A percentile compares a stretch with the other conserved stretches of the same genome.
phyloP scores from a whole-genome alignment of 2,797 vertebrate genomes.

The Meriones psammophilus region DNA sequence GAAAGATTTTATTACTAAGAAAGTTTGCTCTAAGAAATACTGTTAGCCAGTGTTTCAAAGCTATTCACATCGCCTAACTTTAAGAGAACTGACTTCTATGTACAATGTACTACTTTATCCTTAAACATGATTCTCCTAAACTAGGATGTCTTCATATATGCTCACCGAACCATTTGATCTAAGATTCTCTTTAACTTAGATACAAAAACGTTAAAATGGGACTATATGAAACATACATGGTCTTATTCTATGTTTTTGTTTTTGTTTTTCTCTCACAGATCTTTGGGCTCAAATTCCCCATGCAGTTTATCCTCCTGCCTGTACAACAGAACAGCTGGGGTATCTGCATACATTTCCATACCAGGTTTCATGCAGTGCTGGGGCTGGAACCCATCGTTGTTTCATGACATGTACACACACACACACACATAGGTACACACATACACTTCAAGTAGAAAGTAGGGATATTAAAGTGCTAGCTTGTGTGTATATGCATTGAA shows the following conservation, averaged over 20 bases:
- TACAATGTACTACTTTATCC: not conserved
- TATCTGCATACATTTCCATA: not conserved
- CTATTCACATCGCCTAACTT: not conserved
- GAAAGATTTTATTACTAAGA: not conserved
- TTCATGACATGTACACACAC: not conserved
- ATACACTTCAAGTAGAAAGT: not conserved
- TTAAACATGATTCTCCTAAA: not conserved
- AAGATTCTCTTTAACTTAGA: not conserved
- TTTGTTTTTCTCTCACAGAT: not conserved
- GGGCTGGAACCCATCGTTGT: too few relatives aligned
- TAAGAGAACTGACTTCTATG: not conserved
- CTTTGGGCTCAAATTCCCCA: not conserved
- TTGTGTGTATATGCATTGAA: not conserved
- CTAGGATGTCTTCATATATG: not conserved
- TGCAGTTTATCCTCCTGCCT: not conserved
- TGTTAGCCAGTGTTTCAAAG: not conserved
- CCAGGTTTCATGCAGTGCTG: too few relatives aligned
- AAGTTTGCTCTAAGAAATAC: not conserved
- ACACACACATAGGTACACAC: not conserved
- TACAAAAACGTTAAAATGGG: not conserved
- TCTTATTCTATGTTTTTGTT: not conserved
- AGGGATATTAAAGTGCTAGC: not conserved
- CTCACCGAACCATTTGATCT: slow-evolving; percentile 9
- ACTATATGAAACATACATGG: not conserved
- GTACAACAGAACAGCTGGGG: not conserved